Conservation (phyloP, 2,888 invertebrate species). For the Aphrophora alni region DNA sequence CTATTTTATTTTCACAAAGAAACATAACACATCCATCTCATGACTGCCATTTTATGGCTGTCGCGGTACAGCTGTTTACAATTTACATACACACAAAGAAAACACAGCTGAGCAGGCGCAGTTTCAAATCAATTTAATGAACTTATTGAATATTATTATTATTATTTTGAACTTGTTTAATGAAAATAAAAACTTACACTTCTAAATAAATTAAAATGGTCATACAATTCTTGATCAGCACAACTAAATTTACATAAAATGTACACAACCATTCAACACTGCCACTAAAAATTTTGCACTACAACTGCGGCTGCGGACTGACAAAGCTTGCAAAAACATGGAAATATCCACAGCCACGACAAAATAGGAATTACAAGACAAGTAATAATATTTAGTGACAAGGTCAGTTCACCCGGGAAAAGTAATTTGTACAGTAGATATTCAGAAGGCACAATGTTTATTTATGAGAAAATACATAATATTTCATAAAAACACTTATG, state of each 20-base stretch:
- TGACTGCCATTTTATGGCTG: not conserved
- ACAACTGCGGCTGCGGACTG: not conserved
- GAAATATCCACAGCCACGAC: not conserved
- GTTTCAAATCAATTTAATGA: not conserved
- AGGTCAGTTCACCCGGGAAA: not conserved
- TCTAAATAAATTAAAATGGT: not conserved
- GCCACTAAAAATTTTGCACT: not conserved
- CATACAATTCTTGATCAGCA: not conserved
- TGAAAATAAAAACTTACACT: not conserved
- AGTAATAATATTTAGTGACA: not conserved
- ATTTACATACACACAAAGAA: conserved; percentile 25
- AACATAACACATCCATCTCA: not conserved
- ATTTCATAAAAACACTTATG: too few species aligned
- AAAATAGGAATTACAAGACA: not conserved
- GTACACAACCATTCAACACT: not conserved
- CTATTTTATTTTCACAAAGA: not conserved
- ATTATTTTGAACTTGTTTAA: not conserved
- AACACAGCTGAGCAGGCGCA: conserved; percentile 17
- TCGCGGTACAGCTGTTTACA: conserved; percentile 32
- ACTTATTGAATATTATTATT: not conserved
- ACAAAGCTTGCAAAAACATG: not conserved
- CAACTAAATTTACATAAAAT: not conserved
- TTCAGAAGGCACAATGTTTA: not conserved
- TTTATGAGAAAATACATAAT: too few species aligned
- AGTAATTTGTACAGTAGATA: not conserved